Evolutionary conservation across 2,113 vertebrate species (phyloP).

Genomic region (Catharus bicknelli): DNA sequence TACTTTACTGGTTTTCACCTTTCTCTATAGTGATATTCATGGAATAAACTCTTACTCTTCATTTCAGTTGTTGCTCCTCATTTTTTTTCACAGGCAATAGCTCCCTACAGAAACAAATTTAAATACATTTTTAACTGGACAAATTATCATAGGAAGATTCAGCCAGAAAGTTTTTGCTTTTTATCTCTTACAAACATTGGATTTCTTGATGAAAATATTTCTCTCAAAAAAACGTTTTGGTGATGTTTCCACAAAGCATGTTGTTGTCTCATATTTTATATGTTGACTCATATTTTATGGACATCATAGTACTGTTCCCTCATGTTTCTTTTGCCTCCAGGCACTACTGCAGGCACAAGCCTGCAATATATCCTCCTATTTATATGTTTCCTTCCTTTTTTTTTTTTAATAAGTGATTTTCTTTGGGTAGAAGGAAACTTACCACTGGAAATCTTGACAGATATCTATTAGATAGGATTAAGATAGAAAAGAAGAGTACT

Average conservation of each 20-base stretch:
- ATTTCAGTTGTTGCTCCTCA: neutral
- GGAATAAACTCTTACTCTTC: neutral
- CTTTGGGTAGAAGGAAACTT: neutral
- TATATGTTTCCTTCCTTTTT: fast-evolving
- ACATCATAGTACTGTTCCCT: neutral
- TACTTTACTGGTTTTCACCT: neutral
- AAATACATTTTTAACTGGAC: neutral
- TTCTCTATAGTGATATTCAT: neutral
- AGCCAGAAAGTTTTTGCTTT: neutral
- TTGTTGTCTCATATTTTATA: neutral
- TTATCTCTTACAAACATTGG: neutral
- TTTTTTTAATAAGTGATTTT: neutral
- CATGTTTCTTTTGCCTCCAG: neutral
- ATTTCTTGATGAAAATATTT: neutral
- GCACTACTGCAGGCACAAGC: neutral
- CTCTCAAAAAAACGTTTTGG: neutral
- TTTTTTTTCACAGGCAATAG: neutral
- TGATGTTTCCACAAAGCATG: neutral
- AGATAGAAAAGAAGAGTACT: neutral
- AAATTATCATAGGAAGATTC: neutral
- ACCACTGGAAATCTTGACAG: neutral
- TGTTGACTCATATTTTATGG: neutral
- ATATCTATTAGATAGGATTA: neutral
- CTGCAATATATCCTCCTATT: fast-evolving
- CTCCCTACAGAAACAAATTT: neutral